Base-by-base conservation (phyloP, 1,140 invertebrate species). In the Mactra quadrangularis region DNA sequence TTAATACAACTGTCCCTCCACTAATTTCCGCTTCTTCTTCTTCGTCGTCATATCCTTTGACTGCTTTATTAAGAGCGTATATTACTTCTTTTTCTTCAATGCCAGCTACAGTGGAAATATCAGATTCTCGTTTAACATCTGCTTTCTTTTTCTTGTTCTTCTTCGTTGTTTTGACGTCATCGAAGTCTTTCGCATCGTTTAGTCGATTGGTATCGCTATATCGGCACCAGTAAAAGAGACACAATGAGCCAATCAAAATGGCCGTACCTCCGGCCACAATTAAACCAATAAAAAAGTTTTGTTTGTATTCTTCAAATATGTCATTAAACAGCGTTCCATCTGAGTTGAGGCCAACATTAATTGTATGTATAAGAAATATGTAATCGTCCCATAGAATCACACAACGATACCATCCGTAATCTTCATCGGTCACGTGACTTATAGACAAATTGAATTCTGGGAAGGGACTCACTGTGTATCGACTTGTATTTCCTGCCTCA, bases 401-500 rank as follows among this genome's bases (percentile, higher is more conserved):
- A 60, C 77, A 81, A 33, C 53, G 53, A 22, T 81, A 81, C 47
- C 64, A 70, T 9, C 77, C 77, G 29, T 71, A 81, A 19, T 81
- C 77, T 0, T 70, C 41, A 4, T 52, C 53, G 17, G 27, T 35
- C 3, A 81, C 33, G 35, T 59, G 13, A 33, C 17, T 29, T 47
- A 81, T 81, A 17, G 77, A 71, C 13, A 81, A 33, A 31, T 81
- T 81, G 29, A 59, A 81, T 17, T n/a, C 64, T 6, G 77, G 77
- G 7, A 27, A 71, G 3, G 38, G 38, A 9, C 77, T 52, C 17
- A 81, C 53, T n/a, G n/a, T 45, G 25, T 41, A 81, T 22, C 64
- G 19, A 25, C 45, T 68, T 9, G 31, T 57, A 27, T 47, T 35
- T 4, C 38, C 41, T 13, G 50, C 9, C 17, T 59, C 11, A 33